Base-by-base conservation (phyloP, 1,140 invertebrate genomes). In the Lordiphosa clarofinis region DNA sequence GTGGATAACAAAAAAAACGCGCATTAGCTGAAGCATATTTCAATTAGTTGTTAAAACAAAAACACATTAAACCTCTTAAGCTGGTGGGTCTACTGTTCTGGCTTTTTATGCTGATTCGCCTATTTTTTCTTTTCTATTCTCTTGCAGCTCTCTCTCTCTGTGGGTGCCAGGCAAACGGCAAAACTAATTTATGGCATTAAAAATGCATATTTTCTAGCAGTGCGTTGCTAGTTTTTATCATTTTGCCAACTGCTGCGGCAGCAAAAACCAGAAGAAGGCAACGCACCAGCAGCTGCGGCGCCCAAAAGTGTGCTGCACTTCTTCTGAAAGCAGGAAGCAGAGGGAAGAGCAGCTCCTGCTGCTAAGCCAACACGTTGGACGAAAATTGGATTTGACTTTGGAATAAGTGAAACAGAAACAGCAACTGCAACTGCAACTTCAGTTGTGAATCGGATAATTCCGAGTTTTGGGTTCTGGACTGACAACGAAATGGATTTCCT, bases 161-260 rank as follows among this genome's bases (percentile, higher is more conserved):
- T 61, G 38, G 44, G 61, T 67, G 61, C 54, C 61, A 72, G 53
- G 62, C 66, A 78, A 76, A 78, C 62, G 67, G 78, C 68, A 76
- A 82, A 82, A 84, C 78, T 82, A 84, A 82, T 76, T 84, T 82
- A 82, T 82, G 68, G 78, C 76, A 82, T 82, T 84, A 82, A 82
- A 84, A 84, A 84, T 84, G 78, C 68, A 82, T 84, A 82, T 82
- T 82, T 86, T 84, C 73, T 82, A 82, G 78, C 78, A 82, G 75
- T 81, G 75, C 71, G 71, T 82, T 58, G 52, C 57, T 49, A 61
- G 78, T 73, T 78, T 82, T 78, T 82, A 84, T 78, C 68, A 84
- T 84, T 31, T 82, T 76, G 73, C 69, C 64, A 69, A 72, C 65
- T 64, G 59, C 55, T 39, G 28, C 42, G 28, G 12, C 9, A 35